Evolutionary conservation across 2,113 vertebrate species (phyloP), one percentile per base, ranked within the genome.

Genomic region (Rhinichthys klamathensis): DNA sequence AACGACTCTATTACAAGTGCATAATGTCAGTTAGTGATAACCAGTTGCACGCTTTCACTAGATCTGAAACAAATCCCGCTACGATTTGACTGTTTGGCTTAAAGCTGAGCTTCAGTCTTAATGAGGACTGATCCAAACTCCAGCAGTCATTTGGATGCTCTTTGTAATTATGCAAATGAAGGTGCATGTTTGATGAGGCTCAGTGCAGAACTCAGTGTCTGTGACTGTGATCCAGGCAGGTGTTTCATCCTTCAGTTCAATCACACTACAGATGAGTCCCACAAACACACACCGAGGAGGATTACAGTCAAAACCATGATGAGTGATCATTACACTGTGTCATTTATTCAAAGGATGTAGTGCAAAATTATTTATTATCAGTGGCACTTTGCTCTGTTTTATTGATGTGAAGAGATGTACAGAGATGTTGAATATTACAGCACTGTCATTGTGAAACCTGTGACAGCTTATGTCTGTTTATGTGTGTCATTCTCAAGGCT

Each of bases 131-230:
- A 81, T 67, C 60, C 72, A 85, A 88, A 88, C 81, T 85, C 78
- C 87, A 89, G 72, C 86, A 89, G 84, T 88, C 84, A 80, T 88
- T 86, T 80, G 38, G 78, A 86, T 89, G 87, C 69, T 87, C 85
- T 86, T 80, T 79, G 86, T 86, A 90, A 89, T 90, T 90, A 89
- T 90, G 89, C 88, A 90, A 89, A 89, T 90, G 86, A 86, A 82
- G 79, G 69, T 87, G 76, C 84, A 82, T 87, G 88, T 82, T 84
- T 91, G 87, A 87, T 84, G 73, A 88, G 84, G 72, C 32, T 86
- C 38, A 89, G 87, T 87, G 65, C 76, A 73, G 75, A 69, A 46
- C 85, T 79, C 87, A 84, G 76, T 82, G 89, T 87, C 83, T 88
- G 73, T 85, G 76, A 70, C 82, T 89, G 46, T 32, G 73, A 84